Evolutionary conservation across 1,140 invertebrate genomes (phyloP).

Genomic region (Halotydeus destructor): DNA sequence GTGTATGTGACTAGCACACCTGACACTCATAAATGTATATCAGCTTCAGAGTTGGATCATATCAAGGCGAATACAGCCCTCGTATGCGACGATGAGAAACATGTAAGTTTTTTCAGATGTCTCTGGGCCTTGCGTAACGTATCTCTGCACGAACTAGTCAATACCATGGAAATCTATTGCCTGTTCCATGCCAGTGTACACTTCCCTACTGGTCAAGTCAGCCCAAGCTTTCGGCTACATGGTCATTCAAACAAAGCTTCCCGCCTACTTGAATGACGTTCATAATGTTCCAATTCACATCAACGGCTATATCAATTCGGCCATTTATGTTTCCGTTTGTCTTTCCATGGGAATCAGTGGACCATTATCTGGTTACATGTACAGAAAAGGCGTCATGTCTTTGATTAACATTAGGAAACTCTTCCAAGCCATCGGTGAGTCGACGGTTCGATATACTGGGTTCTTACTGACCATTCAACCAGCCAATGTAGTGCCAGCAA

Average conservation of each 20-base stretch:
- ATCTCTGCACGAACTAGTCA: not conserved
- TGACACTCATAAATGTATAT: constrained; percentile 24
- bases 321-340: constrained; percentile 2
- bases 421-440: constrained; percentile 16
- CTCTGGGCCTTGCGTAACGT: too few relatives aligned
- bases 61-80: constrained; percentile 19
- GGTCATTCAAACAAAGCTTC: constrained; percentile 10
- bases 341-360: too few relatives aligned
- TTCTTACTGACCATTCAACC: too few relatives aligned
- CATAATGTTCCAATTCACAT: constrained; percentile 10
- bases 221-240: constrained; percentile 26
- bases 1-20: constrained; percentile 18
- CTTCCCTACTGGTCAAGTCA: constrained; percentile 30
- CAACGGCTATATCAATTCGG: constrained; percentile 6
- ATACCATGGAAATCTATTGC: constrained; percentile 24
- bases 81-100: too few relatives aligned
- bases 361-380: too few relatives aligned
- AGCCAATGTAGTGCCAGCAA: constrained; percentile 11
- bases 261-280: constrained; percentile 13
- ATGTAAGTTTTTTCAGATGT: too few relatives aligned
- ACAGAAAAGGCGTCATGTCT: not conserved
- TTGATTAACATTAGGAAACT: constrained; percentile 17
- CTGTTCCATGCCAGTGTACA: constrained; percentile 28
- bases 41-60: constrained; percentile 25
- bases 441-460: constrained; percentile 9